phyloP scores from a whole-genome alignment of 2,888 invertebrate genomes.

The Proisotoma minuta region DNA sequence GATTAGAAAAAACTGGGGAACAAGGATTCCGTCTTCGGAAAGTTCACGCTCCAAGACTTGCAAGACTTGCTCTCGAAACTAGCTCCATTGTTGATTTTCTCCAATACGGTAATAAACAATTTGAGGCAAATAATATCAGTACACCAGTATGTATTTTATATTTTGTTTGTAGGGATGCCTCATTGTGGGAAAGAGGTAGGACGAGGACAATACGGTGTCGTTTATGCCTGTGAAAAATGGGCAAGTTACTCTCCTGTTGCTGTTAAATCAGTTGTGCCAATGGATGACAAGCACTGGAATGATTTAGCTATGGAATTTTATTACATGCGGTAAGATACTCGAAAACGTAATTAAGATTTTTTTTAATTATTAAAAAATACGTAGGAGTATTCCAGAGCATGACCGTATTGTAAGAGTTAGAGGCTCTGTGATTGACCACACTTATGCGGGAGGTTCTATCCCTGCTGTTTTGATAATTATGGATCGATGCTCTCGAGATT shows the following conservation, averaged over 20 bases:
- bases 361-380: not conserved
- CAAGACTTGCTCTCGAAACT: constrained; percentile 74
- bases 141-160: constrained; percentile 8
- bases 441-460: constrained; percentile 64
- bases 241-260: constrained; percentile 70
- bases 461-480: constrained; percentile 77
- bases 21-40: constrained; percentile 70
- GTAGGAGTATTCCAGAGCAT: constrained; percentile 63
- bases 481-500: constrained; percentile 67
- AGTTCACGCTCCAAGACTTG: constrained; percentile 72
- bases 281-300: constrained; percentile 82
- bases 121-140: not conserved
- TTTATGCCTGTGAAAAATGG: constrained; percentile 74
- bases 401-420: constrained; percentile 68
- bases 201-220: constrained; percentile 84
- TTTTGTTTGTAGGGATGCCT: constrained; percentile 54
- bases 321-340: constrained; percentile 68
- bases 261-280: constrained; percentile 80
- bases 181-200: constrained; percentile 56
- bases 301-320: constrained; percentile 88
- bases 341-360: not conserved
- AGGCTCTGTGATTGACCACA: constrained; percentile 76
- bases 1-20: constrained; percentile 74
- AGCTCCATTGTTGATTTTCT: constrained; percentile 75
- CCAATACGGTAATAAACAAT: constrained; percentile 58